Conservation (phyloP, 2,888 invertebrate species). For the Crossocerus cetratus region DNA sequence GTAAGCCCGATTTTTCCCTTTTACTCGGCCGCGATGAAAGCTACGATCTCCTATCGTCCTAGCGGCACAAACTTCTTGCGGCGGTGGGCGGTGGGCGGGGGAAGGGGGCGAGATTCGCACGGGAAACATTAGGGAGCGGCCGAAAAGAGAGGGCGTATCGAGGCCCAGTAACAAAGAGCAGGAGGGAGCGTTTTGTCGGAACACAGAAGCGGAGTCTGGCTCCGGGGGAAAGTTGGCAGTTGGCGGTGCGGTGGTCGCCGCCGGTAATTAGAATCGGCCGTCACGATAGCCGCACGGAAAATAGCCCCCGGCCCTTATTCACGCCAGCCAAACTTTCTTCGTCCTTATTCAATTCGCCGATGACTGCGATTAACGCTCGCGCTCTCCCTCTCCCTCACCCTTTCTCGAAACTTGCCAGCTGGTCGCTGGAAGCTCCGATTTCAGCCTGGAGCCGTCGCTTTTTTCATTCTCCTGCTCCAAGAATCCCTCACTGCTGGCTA, state of each 20-base stretch:
- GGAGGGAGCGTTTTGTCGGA: background rate
- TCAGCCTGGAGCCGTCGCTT: constrained; percentile 18
- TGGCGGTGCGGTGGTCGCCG: background rate
- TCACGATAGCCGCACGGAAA: constrained; percentile 21
- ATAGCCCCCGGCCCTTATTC: constrained; percentile 15
- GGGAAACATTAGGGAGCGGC: too few relatives aligned
- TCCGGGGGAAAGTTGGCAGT: background rate
- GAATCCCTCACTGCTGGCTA: background rate
- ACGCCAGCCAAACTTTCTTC: constrained; percentile 29
- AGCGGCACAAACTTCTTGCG: too few relatives aligned
- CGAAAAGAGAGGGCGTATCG: background rate
- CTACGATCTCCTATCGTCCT: too few relatives aligned
- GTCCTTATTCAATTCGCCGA: constrained; percentile 42
- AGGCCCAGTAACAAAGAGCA: background rate
- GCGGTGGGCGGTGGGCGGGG: too few relatives aligned
- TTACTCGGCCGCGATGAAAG: too few relatives aligned
- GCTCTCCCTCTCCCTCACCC: too few relatives aligned
- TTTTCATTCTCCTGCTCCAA: background rate
- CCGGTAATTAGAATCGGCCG: constrained; percentile 40
- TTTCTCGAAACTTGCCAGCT: constrained; percentile 29
- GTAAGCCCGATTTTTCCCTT: too few relatives aligned
- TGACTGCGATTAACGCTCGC: constrained; percentile 44
- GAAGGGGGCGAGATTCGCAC: too few relatives aligned
- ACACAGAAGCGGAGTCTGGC: background rate
- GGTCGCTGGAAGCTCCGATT: constrained; percentile 32